Conservation (phyloP, 2,888 invertebrate genomes). For the Myopa testacea region DNA sequence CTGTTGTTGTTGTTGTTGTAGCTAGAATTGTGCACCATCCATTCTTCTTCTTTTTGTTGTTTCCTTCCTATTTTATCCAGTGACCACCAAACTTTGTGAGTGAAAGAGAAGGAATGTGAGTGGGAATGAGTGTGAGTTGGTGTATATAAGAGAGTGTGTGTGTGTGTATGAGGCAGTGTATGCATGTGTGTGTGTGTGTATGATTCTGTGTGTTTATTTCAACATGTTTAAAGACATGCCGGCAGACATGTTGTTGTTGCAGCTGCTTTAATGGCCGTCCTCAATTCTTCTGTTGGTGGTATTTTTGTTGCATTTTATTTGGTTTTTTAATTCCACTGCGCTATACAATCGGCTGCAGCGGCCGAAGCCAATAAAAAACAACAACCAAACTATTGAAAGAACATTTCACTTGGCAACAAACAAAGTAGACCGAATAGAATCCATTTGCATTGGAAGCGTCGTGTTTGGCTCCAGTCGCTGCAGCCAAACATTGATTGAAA, state of each 20-base stretch:
- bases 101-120: not conserved
- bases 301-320: not conserved
- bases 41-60: not conserved
- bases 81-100: not conserved
- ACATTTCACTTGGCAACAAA: slow-evolving; percentile 33
- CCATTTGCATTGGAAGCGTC: not conserved
- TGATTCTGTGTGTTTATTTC: not conserved
- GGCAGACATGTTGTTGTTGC: slow-evolving; percentile 22
- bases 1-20: too few species aligned
- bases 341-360: slow-evolving; percentile 9
- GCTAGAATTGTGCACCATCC: too few species aligned
- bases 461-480: not conserved
- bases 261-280: slow-evolving; percentile 16
- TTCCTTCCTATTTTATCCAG: not conserved
- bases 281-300: slow-evolving; percentile 3
- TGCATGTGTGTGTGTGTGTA: not conserved
- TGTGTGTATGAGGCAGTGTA: not conserved
- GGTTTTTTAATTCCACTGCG: not conserved
- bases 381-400: slow-evolving; percentile 20
- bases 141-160: not conserved
- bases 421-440: not conserved
- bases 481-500: not conserved
- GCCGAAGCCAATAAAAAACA: not conserved
- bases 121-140: not conserved
- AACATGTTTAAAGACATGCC: not conserved